A percentile compares a stretch with the other conserved stretches of the same genome.
Evolutionary conservation across 2,113 vertebrate species (phyloP).

Genomic region (Sula dactylatra): DNA sequence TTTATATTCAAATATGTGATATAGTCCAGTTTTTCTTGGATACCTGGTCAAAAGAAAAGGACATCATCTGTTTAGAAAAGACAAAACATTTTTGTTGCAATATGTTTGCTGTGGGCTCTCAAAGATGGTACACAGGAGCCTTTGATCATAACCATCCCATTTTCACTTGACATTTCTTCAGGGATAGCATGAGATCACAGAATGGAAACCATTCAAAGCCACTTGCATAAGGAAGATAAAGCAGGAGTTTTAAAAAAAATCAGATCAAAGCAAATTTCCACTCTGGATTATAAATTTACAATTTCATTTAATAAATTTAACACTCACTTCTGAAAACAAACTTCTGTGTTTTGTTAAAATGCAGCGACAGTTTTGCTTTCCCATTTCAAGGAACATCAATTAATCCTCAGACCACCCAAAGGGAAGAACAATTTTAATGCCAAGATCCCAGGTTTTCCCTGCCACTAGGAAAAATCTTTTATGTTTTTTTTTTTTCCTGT

Average conservation of each 20-base stretch:
- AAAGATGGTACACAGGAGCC: neutral
- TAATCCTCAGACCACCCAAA: neutral
- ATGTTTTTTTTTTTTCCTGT: neutral
- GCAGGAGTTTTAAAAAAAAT: neutral
- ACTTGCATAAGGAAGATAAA: neutral
- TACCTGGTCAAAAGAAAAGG: slow-evolving; percentile 73
- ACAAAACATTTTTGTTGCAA: neutral
- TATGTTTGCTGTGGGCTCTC: neutral
- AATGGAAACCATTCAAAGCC: neutral
- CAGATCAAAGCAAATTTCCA: neutral
- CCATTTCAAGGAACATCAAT: neutral
- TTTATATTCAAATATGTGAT: slow-evolving; percentile 86
- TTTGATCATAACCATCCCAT: neutral
- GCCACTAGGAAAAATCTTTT: neutral
- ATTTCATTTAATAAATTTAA: neutral
- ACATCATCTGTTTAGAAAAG: neutral
- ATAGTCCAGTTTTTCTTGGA: slow-evolving; percentile 86
- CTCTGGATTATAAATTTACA: neutral
- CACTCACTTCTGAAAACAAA: neutral
- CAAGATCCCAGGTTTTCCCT: neutral
- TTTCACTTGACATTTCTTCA: neutral
- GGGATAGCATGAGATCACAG: neutral
- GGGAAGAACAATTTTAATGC: neutral
- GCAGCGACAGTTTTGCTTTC: neutral
- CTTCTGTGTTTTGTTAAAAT: neutral